Base-by-base conservation (phyloP, 2,888 invertebrate genomes). In the Exocentrus adspersus region DNA sequence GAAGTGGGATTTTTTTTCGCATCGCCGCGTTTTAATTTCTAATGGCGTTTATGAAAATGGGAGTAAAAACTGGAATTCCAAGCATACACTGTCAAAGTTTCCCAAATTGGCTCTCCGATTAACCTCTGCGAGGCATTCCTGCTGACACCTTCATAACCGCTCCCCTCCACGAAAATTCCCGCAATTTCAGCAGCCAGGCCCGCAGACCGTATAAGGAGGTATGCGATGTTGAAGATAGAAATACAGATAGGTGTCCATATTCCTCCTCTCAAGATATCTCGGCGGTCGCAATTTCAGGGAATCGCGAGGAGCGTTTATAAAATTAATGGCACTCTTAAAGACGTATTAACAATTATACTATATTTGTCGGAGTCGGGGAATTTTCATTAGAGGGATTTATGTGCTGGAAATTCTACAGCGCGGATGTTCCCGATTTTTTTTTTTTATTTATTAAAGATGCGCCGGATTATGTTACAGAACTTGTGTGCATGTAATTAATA, bases 161-260 rank as follows among this genome's bases (percentile, higher is more conserved):
- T 16, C 30, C 20, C 14, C 30, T 28, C 43, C 14, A 50, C 21
- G 28, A 14, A 51, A 59, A 21, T 46, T 45, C 58, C 37, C 24
- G 59, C 16, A 58, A 59, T 59, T 59, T 41, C 30, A 37, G n/a
- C 3, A 50, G 59, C 12, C 37, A 2, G 50, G 46, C 16, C 17
- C 48, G 41, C 16, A 24, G 43, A 24, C 4, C 6, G 46, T 67
- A 67, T 61, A 62, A 65, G 65, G 69, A 68, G 60, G 65, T 69
- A 52, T 61, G 69, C 60, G 64, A 70, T 71, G 70, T 60, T 72
- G 67, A 43, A 41, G 48, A 45, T 28, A 16, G 37, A 58, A 58
- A 62, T 62, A 58, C 62, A 62, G n/a, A n/a, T n/a, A n/a, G 57
- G 62, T 62, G 62, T 62, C 45, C 62, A 62, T 62, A 62, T 62